Evolutionary conservation across 2,888 invertebrate genomes (phyloP), one percentile per base, ranked within the genome.

Genomic region (Octonoba sinensis): DNA sequence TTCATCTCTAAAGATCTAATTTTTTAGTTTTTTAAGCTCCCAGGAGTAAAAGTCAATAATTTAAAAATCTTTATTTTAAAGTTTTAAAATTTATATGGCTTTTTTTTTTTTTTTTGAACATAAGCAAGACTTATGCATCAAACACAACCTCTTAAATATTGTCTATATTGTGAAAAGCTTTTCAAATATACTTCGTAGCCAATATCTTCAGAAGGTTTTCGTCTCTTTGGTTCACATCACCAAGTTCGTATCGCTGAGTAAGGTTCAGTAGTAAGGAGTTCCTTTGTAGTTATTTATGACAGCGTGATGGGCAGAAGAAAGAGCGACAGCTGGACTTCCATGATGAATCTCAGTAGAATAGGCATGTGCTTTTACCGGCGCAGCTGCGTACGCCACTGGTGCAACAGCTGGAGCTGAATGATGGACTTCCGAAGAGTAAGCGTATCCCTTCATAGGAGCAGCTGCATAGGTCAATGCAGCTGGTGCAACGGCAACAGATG

Each of bases 261-360:
- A 11, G 12, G 66, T 75, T 51, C 15, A n/a, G 16, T 49, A 75
- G 57, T 44, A 82, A 3, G 72, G 82, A 16, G 71, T 59, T 3
- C 82, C 82, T 56, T 82, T 82, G 66, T 67, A 82, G 60, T 82
- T 76, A 60, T 75, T 74, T 24, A 82, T 65, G 6, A 54, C 60
- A 24, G 67, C 71, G 22, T 51, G 49, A 59, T 60, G 59, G 22
- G 18, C n/a, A 13, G 46, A 20, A 56, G 69, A 13, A 22, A 46
- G 46, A 36, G 72, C 64, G 15, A 60, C 67, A 3, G 47, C 72
- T 22, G 78, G 72, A 2, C 60, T 67, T 22, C 24, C 66, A 54
- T 82, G 82, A 24, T 70, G 69, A 0, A 81, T 57, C 65, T 82
- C 75, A 16, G 82, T 62, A 20, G 66, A 49, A 47, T 75, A 82